These are phyloP conservation scores for Rissa tridactyla DNA, from an alignment of 2,113 vertebrate genomes.

Conservation along the genomic window DNA sequence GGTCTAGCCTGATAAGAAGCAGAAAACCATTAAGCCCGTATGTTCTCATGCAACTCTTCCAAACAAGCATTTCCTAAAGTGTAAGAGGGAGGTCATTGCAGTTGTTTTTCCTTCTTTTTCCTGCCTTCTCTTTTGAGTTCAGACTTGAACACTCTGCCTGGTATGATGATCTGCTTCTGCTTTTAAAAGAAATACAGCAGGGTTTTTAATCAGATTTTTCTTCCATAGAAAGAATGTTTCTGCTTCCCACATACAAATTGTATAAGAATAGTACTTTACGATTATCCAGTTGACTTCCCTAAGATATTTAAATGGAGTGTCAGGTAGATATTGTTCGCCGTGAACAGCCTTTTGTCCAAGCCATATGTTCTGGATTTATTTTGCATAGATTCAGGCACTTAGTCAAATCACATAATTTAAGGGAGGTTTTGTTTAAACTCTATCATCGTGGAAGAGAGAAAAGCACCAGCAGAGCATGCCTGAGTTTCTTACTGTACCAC, in stretches of 20 bases:
- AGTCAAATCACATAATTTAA: neutral
- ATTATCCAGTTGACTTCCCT: neutral
- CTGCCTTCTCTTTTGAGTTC: neutral
- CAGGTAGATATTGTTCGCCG: neutral
- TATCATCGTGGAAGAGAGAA: neutral
- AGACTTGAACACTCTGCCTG: neutral
- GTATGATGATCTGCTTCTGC: neutral
- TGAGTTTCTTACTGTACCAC: neutral
- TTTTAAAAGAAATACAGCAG: neutral
- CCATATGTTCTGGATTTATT: neutral
- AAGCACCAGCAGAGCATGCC: neutral
- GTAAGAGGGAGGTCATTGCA: neutral
- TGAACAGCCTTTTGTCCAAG: neutral
- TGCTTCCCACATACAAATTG: neutral
- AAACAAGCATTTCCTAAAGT: conserved; percentile 47
- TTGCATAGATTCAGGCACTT: neutral
- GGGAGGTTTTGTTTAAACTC: neutral
- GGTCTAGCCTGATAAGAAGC: conserved; percentile 46
- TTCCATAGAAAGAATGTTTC: neutral
- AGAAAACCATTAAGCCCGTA: neutral
- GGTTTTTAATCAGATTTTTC: neutral
- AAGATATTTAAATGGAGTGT: neutral
- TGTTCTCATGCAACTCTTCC: conserved; percentile 35
- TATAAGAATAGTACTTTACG: neutral
- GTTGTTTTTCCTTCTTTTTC: neutral